phyloP scores from a whole-genome alignment of 2,113 vertebrate species.

The Oenanthe melanoleuca region DNA sequence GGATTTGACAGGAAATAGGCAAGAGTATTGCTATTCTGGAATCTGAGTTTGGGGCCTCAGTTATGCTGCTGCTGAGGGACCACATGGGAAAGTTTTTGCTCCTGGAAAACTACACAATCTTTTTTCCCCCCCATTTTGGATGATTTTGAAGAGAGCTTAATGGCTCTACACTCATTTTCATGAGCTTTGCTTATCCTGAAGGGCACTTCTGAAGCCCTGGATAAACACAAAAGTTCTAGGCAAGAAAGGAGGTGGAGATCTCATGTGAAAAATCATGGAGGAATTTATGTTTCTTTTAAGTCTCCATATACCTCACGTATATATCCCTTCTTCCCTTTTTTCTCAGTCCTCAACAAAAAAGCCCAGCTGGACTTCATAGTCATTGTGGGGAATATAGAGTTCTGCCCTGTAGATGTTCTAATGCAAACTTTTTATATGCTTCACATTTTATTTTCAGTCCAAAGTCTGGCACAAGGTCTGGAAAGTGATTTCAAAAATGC shows the following conservation, averaged over 20 bases:
- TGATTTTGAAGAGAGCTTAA: not conserved
- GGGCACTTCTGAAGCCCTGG: not conserved
- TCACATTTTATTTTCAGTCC: constrained; percentile 69
- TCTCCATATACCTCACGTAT: not conserved
- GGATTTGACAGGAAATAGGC: not conserved
- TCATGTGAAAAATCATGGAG: not conserved
- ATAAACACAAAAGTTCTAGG: not conserved
- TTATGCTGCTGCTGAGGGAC: not conserved
- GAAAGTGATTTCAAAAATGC: constrained; percentile 86
- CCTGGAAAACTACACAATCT: not conserved
- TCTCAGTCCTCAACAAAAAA: not conserved
- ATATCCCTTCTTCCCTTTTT: not conserved
- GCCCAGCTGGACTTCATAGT: not conserved
- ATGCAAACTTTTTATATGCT: not conserved
- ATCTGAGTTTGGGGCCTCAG: not conserved
- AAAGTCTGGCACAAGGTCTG: constrained; percentile 75
- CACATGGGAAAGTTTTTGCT: not conserved
- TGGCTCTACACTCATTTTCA: not conserved
- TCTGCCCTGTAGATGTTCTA: not conserved
- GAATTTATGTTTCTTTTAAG: not conserved
- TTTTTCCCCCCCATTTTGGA: fast-evolving
- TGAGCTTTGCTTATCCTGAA: not conserved
- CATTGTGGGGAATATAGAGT: not conserved
- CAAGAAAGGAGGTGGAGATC: not conserved
- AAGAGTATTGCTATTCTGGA: not conserved